Conservation (phyloP, 2,797 vertebrate genomes). For the Luscinia luscinia region DNA sequence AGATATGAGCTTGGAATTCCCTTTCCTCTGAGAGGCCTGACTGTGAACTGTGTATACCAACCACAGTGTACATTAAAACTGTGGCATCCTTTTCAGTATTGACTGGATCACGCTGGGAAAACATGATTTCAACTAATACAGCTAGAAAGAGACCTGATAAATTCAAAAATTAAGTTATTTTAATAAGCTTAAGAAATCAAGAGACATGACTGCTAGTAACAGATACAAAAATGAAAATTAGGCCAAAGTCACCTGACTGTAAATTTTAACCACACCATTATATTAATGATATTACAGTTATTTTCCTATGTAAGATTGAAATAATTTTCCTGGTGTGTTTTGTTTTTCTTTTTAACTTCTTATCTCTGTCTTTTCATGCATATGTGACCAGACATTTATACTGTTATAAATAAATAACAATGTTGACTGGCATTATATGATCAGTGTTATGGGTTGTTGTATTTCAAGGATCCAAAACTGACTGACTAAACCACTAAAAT, state of each 20-base stretch:
- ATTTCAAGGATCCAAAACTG: background rate
- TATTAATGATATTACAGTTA: background rate
- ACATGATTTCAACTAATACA: background rate
- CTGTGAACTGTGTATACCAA: background rate
- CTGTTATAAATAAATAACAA: background rate
- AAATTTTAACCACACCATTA: background rate
- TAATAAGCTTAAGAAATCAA: slow-evolving; percentile 58
- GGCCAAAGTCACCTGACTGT: background rate
- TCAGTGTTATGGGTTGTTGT: background rate
- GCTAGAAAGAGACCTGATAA: slow-evolving; percentile 49
- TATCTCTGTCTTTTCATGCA: background rate
- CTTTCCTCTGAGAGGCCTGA: background rate
- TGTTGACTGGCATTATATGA: background rate
- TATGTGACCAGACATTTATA: background rate
- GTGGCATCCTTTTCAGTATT: background rate
- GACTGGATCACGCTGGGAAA: background rate
- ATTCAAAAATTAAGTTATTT: slow-evolving; percentile 48
- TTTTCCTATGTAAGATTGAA: background rate
- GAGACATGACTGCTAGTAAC: slow-evolving; percentile 33
- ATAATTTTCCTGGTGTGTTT: background rate
- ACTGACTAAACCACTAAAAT: background rate
- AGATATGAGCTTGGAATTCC: background rate
- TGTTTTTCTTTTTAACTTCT: background rate
- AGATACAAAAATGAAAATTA: slow-evolving; percentile 28
- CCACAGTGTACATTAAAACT: background rate